These are phyloP conservation scores for Gasterosteus aculeatus DNA, from an alignment of 2,113 vertebrate genomes.

Conservation along the genomic window DNA sequence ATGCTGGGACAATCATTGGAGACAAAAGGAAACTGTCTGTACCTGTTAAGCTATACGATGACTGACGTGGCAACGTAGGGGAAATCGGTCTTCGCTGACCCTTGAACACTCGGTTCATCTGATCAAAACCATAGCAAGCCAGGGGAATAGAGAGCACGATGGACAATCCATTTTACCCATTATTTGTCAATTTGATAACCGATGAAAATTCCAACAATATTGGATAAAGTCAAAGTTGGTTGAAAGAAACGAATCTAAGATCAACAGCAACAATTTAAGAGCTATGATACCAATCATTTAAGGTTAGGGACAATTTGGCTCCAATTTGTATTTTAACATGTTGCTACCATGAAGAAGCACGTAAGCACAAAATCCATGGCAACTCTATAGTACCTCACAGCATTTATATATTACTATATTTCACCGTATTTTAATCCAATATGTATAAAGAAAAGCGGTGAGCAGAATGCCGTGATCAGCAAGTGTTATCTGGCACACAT, in stretches of 20 bases:
- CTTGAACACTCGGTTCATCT: slow-evolving; percentile 32
- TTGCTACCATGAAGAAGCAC: not conserved
- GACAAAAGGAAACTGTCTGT: slow-evolving; percentile 47
- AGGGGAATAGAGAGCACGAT: not conserved
- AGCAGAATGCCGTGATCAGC: not conserved
- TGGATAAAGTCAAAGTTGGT: not conserved
- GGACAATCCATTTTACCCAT: not conserved
- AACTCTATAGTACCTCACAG: not conserved
- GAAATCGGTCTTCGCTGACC: slow-evolving; percentile 41
- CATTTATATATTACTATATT: not conserved
- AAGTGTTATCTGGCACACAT: not conserved
- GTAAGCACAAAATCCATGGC: not conserved
- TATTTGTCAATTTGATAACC: not conserved
- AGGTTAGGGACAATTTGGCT: not conserved
- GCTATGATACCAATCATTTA: not conserved
- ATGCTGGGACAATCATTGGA: slow-evolving; percentile 41
- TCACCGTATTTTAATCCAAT: not conserved
- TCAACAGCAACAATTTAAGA: not conserved
- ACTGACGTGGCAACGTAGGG: slow-evolving; percentile 34
- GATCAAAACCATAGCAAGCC: slow-evolving; percentile 9
- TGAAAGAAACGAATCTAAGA: not conserved
- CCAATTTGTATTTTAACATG: not conserved
- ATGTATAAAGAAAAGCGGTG: not conserved
- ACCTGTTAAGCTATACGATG: slow-evolving; percentile 43
- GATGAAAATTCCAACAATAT: not conserved